Evolutionary conservation across 2,888 invertebrate genomes (phyloP).

Genomic region (Catocala fraxini): DNA sequence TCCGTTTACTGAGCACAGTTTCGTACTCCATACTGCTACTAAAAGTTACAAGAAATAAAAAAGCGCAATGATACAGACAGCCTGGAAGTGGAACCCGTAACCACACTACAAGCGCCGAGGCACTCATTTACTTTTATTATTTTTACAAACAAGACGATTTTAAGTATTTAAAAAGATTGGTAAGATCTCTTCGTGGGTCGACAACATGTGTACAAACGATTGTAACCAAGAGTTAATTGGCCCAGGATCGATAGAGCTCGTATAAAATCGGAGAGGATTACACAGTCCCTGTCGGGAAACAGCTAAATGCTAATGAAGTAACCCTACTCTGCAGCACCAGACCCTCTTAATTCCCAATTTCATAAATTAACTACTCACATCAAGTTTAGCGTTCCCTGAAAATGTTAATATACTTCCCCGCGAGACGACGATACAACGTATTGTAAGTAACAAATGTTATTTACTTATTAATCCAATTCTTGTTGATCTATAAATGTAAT

Average conservation of each 20-base stretch:
- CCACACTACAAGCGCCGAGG: too few relatives aligned
- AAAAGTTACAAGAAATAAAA: too few relatives aligned
- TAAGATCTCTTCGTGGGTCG: slow-evolving; percentile 5
- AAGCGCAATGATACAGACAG: too few relatives aligned
- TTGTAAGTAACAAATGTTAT: too few relatives aligned
- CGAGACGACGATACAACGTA: neutral
- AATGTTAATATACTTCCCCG: neutral
- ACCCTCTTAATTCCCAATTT: slow-evolving; percentile 2
- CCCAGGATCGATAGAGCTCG: slow-evolving; percentile 31
- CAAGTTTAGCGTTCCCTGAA: neutral
- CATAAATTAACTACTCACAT: slow-evolving; percentile 1
- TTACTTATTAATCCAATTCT: too few relatives aligned
- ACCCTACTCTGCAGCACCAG: neutral
- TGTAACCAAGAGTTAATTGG: slow-evolving; percentile 25
- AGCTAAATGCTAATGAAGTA: slow-evolving; percentile 8
- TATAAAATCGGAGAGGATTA: slow-evolving; percentile 17
- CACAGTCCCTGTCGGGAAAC: neutral
- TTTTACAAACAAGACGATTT: too few relatives aligned
- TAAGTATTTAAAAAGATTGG: slow-evolving; percentile 4
- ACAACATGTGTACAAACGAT: slow-evolving; percentile 5
- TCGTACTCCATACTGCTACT: too few relatives aligned
- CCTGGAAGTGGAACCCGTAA: too few relatives aligned
- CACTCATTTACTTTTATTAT: too few relatives aligned
- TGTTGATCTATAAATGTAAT: too few relatives aligned
- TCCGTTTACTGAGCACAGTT: too few relatives aligned